These are phyloP conservation scores for Heliconius aoede DNA, from an alignment of 2,888 invertebrate genomes.

Conservation along the genomic window DNA sequence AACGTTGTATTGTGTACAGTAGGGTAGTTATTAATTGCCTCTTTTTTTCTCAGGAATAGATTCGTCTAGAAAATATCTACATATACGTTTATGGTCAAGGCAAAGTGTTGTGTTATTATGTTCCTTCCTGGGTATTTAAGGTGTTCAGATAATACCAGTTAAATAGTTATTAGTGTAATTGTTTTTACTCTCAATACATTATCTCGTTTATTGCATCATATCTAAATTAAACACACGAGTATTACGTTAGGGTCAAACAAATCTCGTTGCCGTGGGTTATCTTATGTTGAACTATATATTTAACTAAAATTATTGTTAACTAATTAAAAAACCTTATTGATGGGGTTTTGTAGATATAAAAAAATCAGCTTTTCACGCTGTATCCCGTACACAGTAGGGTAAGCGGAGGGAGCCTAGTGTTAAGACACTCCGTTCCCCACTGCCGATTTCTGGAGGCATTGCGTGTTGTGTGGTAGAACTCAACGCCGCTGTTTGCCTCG, in stretches of 20 bases:
- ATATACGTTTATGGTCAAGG: background rate
- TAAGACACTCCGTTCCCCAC: no score
- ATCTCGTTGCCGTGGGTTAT: background rate
- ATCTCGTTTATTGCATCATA: background rate
- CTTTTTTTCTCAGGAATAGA: background rate
- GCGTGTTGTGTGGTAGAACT: no score
- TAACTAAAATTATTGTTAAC: background rate
- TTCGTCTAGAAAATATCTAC: slow-evolving; percentile 8
- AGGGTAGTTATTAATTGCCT: background rate
- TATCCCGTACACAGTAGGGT: no score
- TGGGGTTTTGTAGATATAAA: no score
- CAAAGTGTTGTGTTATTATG: slow-evolving; percentile 1
- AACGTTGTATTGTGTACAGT: background rate
- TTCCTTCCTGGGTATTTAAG: background rate
- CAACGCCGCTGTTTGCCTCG: no score
- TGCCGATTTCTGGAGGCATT: no score
- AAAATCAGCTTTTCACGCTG: no score
- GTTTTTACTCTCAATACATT: background rate
- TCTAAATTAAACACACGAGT: background rate
- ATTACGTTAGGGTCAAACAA: background rate
- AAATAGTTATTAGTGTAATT: background rate
- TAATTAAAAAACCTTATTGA: background rate
- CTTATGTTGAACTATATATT: background rate
- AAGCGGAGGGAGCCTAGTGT: no score
- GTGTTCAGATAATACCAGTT: background rate